Evolutionary conservation across 2,888 invertebrate species (phyloP).

Genomic region (Temnothorax ravouxi): DNA sequence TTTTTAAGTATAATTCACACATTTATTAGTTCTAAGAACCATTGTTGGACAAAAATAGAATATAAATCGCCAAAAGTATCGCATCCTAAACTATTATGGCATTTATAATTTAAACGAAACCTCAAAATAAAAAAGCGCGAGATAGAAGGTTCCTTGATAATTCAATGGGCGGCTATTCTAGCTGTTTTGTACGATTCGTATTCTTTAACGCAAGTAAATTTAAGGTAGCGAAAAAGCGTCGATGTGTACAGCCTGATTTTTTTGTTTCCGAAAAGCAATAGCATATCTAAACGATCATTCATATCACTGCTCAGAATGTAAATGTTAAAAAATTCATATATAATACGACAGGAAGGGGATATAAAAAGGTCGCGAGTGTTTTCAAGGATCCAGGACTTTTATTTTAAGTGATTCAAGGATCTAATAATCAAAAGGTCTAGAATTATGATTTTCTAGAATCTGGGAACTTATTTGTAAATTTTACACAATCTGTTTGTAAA

Average conservation of each 20-base stretch:
- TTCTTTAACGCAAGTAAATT: constrained; percentile 80
- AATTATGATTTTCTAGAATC: constrained; percentile 4
- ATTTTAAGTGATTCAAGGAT: constrained; percentile 2
- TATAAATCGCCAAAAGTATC: not conserved
- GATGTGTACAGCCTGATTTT: constrained; percentile 70
- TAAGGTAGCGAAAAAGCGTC: constrained; percentile 77
- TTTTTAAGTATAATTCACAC: not conserved
- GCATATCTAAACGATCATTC: not conserved
- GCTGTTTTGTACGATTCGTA: constrained; percentile 84
- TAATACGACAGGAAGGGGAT: not conserved
- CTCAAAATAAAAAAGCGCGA: constrained; percentile 2
- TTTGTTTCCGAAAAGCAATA: constrained; percentile 41
- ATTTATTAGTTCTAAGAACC: not conserved
- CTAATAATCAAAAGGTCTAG: constrained; percentile 26
- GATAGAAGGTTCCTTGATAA: constrained; percentile 45
- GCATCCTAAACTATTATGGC: not conserved
- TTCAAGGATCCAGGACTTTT: not conserved
- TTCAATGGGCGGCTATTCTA: constrained; percentile 72
- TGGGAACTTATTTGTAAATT: not conserved
- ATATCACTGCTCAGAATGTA: constrained; percentile 20
- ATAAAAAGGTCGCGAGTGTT: not conserved
- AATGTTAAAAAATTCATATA: not conserved
- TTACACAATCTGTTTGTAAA: constrained; percentile 27
- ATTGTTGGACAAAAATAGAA: constrained; percentile 1
- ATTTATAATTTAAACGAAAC: constrained; percentile 14